These are phyloP conservation scores for Silurus aristotelis DNA, from an alignment of 2,797 vertebrate species.

Conservation along the genomic window DNA sequence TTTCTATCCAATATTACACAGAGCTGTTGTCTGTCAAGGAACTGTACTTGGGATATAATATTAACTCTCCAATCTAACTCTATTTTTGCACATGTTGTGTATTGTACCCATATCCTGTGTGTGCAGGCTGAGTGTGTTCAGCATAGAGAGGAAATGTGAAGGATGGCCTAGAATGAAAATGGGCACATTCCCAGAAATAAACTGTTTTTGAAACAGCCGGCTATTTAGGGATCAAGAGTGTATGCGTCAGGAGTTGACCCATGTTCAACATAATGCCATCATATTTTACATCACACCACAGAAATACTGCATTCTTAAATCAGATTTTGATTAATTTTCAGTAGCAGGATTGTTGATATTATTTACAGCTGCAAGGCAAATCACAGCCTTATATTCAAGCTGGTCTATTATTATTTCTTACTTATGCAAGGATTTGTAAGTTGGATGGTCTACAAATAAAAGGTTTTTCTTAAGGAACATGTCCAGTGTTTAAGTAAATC, in stretches of 20 bases:
- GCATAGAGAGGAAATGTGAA: constrained; percentile 21
- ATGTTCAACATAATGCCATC: constrained; percentile 10
- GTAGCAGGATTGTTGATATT: neutral
- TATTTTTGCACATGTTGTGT: constrained; percentile 23
- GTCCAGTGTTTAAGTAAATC: neutral
- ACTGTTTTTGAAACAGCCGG: constrained; percentile 12
- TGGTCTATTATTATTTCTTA: neutral
- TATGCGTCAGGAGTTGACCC: constrained; percentile 15
- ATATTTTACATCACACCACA: neutral
- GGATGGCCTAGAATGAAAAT: constrained; percentile 8
- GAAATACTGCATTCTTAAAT: neutral
- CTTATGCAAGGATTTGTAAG: neutral
- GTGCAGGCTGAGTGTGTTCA: neutral
- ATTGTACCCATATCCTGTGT: constrained; percentile 27
- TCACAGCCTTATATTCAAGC: neutral
- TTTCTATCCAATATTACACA: constrained; percentile 10
- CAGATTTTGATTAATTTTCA: neutral
- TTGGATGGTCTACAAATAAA: neutral
- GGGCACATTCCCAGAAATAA: constrained; percentile 26
- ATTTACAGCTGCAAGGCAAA: neutral
- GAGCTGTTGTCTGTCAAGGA: neutral
- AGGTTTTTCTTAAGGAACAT: no score
- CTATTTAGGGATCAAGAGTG: constrained; percentile 3
- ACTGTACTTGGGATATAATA: neutral
- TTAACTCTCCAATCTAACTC: neutral